Conservation (phyloP, 2,113 vertebrate genomes). For the Colinus virginianus region DNA sequence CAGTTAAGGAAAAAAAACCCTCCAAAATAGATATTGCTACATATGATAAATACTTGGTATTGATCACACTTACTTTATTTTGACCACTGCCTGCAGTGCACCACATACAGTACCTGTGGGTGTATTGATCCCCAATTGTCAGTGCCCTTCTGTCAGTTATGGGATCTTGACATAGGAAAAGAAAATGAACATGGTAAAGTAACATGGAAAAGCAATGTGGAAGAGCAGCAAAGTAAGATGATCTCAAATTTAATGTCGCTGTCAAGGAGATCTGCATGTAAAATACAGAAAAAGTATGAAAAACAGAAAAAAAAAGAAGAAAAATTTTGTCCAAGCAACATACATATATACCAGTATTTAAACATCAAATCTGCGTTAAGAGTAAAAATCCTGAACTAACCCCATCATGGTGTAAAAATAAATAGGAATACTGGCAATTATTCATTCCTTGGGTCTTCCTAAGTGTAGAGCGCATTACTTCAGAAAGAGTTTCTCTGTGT, state of each 20-base stretch:
- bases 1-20: neutral
- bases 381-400: neutral
- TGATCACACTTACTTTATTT: neutral
- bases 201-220: neutral
- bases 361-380: neutral
- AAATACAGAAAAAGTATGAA: neutral
- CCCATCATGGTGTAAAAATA: neutral
- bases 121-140: neutral
- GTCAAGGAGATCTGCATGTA: neutral
- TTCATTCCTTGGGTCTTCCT: neutral
- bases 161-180: neutral
- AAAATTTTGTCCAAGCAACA: neutral
- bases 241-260: neutral
- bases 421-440: neutral
- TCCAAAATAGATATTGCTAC: neutral
- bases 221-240: neutral
- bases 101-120: neutral
- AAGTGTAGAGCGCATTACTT: neutral
- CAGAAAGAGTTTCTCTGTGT: neutral
- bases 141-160: neutral
- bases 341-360: neutral
- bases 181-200: neutral
- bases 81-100: neutral
- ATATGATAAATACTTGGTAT: neutral
- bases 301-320: neutral